Percentiles rank a stretch among this genome's conserved stretches.
These are phyloP conservation scores for Tinamus guttatus DNA, from an alignment of 2,113 vertebrate species.

Conservation along the genomic window DNA sequence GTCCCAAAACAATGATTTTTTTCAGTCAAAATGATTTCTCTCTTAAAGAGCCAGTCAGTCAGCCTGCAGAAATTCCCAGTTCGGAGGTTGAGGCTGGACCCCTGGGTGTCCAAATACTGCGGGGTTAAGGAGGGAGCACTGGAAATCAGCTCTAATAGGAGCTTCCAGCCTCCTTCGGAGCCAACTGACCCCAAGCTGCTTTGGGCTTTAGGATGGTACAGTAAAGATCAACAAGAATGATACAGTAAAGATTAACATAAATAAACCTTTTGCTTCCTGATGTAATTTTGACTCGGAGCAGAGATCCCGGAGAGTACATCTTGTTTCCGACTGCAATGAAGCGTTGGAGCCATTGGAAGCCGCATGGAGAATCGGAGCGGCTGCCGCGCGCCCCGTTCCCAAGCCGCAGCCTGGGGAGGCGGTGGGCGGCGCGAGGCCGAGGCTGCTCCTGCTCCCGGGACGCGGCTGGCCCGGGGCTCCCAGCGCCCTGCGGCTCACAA, in stretches of 20 bases:
- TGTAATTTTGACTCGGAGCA: neutral
- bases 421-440: no score
- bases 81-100: neutral
- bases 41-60: no score
- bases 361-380: no score
- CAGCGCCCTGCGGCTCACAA: no score
- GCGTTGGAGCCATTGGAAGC: neutral
- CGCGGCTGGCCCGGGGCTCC: no score
- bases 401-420: neutral
- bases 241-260: neutral
- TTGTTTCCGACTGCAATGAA: neutral
- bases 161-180: neutral
- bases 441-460: no score
- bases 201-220: neutral
- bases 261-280: neutral
- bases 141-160: neutral
- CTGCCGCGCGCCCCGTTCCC: neutral
- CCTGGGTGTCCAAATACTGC: rapidly evolving
- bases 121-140: neutral
- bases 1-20: no score
- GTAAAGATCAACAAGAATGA: neutral
- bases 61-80: neutral
- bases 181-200: rapidly evolving
- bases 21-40: no score
- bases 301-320: neutral